Evolutionary conservation across 2,797 vertebrate species (phyloP).

Genomic region (Arvicola amphibius): DNA sequence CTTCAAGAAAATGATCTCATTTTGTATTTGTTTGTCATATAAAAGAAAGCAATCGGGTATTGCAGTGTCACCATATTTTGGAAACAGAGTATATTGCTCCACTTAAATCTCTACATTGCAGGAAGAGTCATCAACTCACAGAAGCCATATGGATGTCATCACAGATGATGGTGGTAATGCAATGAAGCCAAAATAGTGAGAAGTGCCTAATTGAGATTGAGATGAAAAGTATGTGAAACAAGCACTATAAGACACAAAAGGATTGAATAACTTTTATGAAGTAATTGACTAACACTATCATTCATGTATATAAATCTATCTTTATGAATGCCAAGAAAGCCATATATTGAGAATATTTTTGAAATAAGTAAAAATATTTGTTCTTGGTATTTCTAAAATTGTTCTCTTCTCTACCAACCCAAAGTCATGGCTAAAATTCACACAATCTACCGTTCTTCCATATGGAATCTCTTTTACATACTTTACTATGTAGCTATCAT

Average conservation of each 20-base stretch:
- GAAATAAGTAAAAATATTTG: background rate
- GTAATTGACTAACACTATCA: constrained; percentile 7
- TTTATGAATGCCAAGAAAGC: background rate
- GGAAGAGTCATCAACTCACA: constrained; percentile 73
- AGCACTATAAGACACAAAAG: background rate
- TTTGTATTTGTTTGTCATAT: constrained; percentile 43
- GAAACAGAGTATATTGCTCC: constrained; percentile 73
- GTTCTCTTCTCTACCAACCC: background rate
- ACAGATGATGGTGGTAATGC: constrained; percentile 74
- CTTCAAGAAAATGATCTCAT: background rate
- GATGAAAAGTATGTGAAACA: constrained; percentile 36
- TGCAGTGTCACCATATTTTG: constrained; percentile 67
- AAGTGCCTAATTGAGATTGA: constrained; percentile 60
- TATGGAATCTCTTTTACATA: background rate
- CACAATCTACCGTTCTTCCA: background rate
- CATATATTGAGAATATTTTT: background rate
- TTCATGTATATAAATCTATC: background rate
- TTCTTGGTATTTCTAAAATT: background rate
- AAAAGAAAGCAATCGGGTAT: background rate
- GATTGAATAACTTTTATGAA: background rate
- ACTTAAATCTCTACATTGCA: constrained; percentile 71
- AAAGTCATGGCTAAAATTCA: background rate
- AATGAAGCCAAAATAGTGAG: constrained; percentile 74
- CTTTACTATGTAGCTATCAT: background rate
- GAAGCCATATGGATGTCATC: constrained; percentile 72